Evolutionary conservation across 2,888 invertebrate genomes (phyloP).

Genomic region (Oligia strigilis): DNA sequence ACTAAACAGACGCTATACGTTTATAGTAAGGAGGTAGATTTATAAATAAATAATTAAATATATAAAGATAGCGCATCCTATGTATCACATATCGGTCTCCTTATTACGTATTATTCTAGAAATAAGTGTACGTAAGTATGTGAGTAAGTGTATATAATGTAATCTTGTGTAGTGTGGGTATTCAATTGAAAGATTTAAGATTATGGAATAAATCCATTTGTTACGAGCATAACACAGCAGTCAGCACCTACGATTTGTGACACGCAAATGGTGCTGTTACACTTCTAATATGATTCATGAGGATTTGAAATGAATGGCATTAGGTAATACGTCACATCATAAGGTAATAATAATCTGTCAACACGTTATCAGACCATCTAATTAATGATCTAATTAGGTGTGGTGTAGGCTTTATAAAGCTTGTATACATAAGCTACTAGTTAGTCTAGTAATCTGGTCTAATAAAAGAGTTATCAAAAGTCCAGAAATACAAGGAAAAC

Average conservation of each 20-base stretch:
- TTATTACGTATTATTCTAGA: background rate
- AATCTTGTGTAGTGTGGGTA: no score
- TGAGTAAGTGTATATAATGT: no score
- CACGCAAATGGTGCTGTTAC: background rate
- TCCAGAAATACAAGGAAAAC: background rate
- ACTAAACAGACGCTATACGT: no score
- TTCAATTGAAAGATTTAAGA: background rate
- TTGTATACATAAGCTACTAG: background rate
- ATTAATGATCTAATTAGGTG: constrained; percentile 38
- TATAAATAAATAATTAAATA: no score
- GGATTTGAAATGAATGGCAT: constrained; percentile 28
- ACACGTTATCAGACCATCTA: constrained; percentile 21
- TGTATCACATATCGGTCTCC: background rate
- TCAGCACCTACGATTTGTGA: background rate
- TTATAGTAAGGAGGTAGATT: no score
- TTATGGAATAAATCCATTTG: background rate
- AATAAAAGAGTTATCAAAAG: background rate
- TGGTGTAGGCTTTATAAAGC: background rate
- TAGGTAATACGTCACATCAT: constrained; percentile 28
- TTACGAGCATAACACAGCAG: background rate
- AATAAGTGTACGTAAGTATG: no score
- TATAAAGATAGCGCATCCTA: no score
- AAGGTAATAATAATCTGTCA: constrained; percentile 33
- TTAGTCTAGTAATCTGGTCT: background rate
- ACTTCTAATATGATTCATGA: constrained; percentile 27